Evolutionary conservation across 2,888 invertebrate genomes (phyloP).

Genomic region (Chrysotoxum bicinctum): DNA sequence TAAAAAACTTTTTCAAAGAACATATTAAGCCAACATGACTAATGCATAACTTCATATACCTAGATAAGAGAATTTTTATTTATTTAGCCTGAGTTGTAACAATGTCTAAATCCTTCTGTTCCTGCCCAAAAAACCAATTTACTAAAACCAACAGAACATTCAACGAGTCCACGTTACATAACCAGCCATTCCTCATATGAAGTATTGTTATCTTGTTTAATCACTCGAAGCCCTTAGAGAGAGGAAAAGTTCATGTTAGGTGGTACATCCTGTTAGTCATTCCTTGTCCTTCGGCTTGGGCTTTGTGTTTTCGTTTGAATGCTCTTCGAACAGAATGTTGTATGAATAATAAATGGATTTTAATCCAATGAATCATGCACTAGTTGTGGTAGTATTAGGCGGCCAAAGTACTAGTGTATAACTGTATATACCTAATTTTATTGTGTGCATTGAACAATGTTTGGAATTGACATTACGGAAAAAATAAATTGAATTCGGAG

Average conservation of each 20-base stretch:
- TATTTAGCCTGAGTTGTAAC: not conserved
- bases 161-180: not conserved
- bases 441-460: not conserved
- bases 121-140: not conserved
- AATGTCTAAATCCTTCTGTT: not conserved
- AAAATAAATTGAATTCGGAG: not conserved
- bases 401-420: not conserved
- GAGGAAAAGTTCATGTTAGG: not conserved
- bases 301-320: slow-evolving; percentile 31
- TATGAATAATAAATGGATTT: slow-evolving; percentile 36
- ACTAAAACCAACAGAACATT: not conserved
- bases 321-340: slow-evolving; percentile 6
- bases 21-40: not conserved
- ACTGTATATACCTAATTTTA: not conserved
- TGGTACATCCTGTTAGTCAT: not conserved
- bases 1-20: not conserved
- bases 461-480: not conserved
- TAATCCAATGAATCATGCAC: slow-evolving; percentile 26
- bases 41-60: not conserved
- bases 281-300: not conserved
- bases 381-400: not conserved
- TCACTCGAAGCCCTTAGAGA: not conserved
- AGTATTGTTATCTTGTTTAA: slow-evolving; percentile 9
- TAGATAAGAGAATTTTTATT: not conserved
- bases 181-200: not conserved